A percentile compares a stretch with the other conserved stretches of the same genome.
phyloP scores from a whole-genome alignment of 2,113 vertebrate genomes.

The Seriola rivoliana region DNA sequence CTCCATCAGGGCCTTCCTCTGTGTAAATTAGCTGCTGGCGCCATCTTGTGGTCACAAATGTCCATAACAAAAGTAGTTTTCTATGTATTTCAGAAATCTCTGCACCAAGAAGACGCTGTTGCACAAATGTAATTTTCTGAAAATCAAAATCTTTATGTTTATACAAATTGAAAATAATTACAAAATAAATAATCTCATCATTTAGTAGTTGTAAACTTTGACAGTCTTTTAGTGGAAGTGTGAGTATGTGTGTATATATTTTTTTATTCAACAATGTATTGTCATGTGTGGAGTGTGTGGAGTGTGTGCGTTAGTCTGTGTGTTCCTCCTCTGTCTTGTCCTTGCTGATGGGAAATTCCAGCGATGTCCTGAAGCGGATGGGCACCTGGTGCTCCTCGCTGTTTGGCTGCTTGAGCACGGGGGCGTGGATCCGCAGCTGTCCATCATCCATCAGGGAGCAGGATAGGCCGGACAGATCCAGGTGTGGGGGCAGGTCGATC shows the following conservation, averaged over 20 bases:
- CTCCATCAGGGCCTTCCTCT: not conserved
- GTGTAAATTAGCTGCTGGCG: slow-evolving; percentile 18
- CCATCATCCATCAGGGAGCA: slow-evolving; percentile 82
- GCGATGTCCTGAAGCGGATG: slow-evolving; percentile 75
- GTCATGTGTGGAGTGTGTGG: not conserved
- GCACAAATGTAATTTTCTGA: not conserved
- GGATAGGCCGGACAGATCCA: slow-evolving; percentile 79
- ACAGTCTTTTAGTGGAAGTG: slow-evolving; percentile 41
- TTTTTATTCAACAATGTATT: not conserved
- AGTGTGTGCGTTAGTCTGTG: slow-evolving; percentile 48
- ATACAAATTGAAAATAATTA: slow-evolving; percentile 55
- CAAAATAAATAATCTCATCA: slow-evolving; percentile 51
- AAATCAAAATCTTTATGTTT: slow-evolving; percentile 46
- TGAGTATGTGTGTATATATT: not conserved
- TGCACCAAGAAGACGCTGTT: no score
- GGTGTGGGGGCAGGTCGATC: slow-evolving; percentile 78
- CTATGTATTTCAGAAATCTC: not conserved
- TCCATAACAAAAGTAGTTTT: not conserved
- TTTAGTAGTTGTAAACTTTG: slow-evolving; percentile 45
- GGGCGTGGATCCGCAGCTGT: slow-evolving; percentile 79
- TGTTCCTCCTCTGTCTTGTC: slow-evolving; percentile 42
- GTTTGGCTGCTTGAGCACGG: slow-evolving; percentile 50
- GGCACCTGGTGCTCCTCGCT: slow-evolving; percentile 65
- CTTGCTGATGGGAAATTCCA: slow-evolving; percentile 80
- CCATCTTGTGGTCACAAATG: slow-evolving; percentile 58